These are phyloP conservation scores for Corythoichthys intestinalis DNA, from an alignment of 2,113 vertebrate species.

Conservation along the genomic window DNA sequence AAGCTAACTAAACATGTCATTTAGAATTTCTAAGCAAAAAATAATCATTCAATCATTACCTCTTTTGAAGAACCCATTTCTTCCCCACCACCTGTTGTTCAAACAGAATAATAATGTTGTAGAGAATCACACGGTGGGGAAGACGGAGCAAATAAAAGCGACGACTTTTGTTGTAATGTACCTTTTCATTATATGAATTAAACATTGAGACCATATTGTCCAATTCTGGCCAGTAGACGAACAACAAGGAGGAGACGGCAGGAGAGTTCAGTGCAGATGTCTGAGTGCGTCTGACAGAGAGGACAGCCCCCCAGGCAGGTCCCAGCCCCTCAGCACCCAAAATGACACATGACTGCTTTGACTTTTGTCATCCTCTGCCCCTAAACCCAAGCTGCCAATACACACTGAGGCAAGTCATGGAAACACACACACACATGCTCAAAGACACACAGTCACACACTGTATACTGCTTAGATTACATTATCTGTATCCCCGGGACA, in stretches of 20 bases:
- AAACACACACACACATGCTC: constrained; percentile 25
- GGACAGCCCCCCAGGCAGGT: constrained; percentile 68
- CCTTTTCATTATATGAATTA: background rate
- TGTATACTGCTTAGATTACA: constrained; percentile 77
- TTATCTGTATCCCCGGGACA: constrained; percentile 70
- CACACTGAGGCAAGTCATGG: constrained; percentile 51
- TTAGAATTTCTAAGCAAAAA: no score
- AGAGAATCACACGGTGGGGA: no score
- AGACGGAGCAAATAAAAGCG: no score
- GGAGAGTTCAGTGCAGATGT: constrained; percentile 65
- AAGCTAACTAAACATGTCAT: no score
- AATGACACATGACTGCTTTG: constrained; percentile 78
- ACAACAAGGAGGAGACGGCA: constrained; percentile 51
- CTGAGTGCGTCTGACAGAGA: constrained; percentile 72
- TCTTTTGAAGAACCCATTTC: no score
- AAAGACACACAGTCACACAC: constrained; percentile 56
- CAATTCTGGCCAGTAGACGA: constrained; percentile 12
- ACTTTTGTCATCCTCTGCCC: constrained; percentile 73
- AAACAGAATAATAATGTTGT: no score
- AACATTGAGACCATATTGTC: background rate
- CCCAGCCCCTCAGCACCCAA: constrained; percentile 70
- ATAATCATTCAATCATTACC: no score
- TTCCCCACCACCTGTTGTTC: no score
- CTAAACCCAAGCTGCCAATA: constrained; percentile 66
- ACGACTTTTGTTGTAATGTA: background rate